Conservation (phyloP, 2,888 invertebrate genomes). For the Eupithecia exiguata region DNA sequence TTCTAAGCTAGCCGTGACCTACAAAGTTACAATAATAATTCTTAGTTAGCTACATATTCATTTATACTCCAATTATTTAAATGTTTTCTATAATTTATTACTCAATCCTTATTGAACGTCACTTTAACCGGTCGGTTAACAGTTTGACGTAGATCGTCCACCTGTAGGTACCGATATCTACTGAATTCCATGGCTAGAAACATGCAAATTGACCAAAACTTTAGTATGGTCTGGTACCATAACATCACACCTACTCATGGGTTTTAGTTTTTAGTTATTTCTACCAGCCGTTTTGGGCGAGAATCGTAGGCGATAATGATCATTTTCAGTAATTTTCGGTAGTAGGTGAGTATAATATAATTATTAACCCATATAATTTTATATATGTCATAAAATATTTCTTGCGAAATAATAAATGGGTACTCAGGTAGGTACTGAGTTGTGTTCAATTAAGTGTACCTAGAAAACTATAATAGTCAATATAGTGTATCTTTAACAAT, state of each 20-base stretch:
- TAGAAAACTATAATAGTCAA: neutral
- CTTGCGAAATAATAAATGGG: neutral
- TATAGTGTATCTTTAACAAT: neutral
- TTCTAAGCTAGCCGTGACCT: constrained; percentile 10
- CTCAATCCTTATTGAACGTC: constrained; percentile 15
- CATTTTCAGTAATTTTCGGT: neutral
- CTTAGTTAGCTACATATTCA: neutral
- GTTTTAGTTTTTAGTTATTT: neutral
- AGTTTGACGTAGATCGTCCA: constrained; percentile 8
- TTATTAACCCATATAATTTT: neutral
- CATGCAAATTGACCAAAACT: constrained; percentile 19
- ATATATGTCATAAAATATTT: neutral
- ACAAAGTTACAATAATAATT: constrained; percentile 5
- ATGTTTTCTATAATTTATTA: constrained; percentile 13
- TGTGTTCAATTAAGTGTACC: neutral
- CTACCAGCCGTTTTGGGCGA: neutral
- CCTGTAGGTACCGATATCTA: neutral
- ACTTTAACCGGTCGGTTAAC: constrained; percentile 13
- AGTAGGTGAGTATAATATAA: neutral
- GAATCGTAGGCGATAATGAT: neutral
- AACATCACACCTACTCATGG: neutral
- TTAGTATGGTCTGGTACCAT: neutral
- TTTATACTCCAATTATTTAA: neutral
- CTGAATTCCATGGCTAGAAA: constrained; percentile 4
- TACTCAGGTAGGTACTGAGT: neutral